Evolutionary conservation across 2,888 invertebrate genomes (phyloP).

Genomic region (Lottia scabra): DNA sequence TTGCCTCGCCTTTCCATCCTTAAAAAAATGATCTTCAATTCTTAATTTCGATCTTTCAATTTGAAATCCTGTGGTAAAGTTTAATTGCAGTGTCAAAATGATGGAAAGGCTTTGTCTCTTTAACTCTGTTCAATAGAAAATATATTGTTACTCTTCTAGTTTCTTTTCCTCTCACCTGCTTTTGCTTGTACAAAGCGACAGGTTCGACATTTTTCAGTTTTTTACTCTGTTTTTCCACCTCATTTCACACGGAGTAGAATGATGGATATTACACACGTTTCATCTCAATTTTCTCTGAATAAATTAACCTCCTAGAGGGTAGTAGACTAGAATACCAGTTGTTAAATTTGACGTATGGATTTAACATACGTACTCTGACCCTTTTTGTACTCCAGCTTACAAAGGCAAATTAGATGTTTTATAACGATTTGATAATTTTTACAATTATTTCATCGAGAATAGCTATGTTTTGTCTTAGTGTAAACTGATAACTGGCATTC

Average conservation of each 20-base stretch:
- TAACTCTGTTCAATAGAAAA: neutral
- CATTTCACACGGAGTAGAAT: neutral
- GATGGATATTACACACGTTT: neutral
- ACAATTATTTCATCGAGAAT: no score
- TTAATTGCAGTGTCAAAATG: neutral
- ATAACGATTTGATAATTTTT: no score
- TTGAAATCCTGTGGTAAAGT: no score
- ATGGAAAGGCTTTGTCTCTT: neutral
- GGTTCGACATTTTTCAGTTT: neutral
- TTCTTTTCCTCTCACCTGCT: slow-evolving; percentile 1
- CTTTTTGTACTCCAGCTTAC: no score
- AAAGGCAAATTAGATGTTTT: no score
- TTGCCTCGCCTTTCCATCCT: no score
- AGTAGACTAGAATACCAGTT: neutral
- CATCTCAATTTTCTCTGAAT: neutral
- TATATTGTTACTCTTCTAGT: neutral
- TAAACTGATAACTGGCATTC: no score
- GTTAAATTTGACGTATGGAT: no score
- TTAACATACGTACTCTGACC: no score
- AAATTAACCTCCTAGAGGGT: neutral
- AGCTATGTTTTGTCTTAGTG: no score
- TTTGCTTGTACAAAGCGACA: slow-evolving; percentile 3
- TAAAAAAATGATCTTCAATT: no score
- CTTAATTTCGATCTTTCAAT: no score
- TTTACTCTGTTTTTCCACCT: neutral